Percentiles rank a stretch among this genome's conserved stretches.
phyloP scores from a whole-genome alignment of 92 coral and sea anemone species.

The Isaurus tuberculatus region DNA sequence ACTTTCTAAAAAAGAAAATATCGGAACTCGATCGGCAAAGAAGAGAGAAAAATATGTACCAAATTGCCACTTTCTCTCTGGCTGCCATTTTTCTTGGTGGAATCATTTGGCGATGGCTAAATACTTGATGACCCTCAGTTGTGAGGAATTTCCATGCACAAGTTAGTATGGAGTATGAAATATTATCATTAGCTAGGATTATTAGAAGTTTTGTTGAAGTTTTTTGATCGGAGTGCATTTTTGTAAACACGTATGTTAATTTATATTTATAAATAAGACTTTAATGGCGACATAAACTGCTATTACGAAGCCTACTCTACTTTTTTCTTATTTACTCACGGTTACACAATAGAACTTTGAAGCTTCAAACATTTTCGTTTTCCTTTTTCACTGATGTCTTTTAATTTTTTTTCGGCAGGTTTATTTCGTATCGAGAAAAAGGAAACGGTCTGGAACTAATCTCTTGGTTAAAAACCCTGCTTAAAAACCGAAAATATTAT shows the following conservation, averaged over 20 bases:
- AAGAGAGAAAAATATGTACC: constrained; percentile 4
- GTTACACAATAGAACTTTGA: background rate
- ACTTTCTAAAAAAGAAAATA: constrained; percentile 33
- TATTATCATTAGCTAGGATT: background rate
- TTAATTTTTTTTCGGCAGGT: background rate
- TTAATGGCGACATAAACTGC: background rate
- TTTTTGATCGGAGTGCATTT: background rate
- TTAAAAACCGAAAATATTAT: constrained; percentile 15
- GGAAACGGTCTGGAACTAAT: constrained; percentile 13
- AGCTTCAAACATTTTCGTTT: background rate
- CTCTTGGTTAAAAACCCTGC: constrained; percentile 2
- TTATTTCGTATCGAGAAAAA: background rate
- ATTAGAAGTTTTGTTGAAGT: constrained; percentile 43
- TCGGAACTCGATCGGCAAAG: constrained; percentile 29
- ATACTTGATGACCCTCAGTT: constrained; percentile 6
- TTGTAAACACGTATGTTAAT: background rate
- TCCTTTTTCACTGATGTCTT: background rate
- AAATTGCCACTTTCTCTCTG: constrained; percentile 24
- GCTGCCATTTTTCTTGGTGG: constrained; percentile 30
- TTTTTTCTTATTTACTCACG: background rate
- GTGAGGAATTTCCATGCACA: constrained; percentile 25
- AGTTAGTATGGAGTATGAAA: background rate
- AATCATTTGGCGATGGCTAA: constrained; percentile 40
- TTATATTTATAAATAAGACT: background rate
- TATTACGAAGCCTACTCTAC: background rate